Evolutionary conservation across 2,113 vertebrate genomes (phyloP).

Genomic region (Enhydra lutris): DNA sequence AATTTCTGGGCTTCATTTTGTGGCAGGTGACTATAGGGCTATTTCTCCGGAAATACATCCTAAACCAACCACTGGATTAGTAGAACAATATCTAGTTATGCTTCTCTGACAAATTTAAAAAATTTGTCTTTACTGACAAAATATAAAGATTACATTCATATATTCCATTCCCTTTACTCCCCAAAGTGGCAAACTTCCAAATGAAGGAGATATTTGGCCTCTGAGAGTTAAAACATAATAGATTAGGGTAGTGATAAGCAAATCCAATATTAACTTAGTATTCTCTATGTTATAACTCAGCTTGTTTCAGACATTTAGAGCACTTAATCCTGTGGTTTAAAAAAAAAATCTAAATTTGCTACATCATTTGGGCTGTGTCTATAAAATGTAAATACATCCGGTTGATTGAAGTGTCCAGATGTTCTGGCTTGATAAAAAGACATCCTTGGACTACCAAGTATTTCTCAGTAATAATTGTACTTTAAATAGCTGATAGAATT

Average conservation of each 20-base stretch:
- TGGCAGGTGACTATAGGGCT: neutral
- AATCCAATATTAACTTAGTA: neutral
- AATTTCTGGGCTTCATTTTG: neutral
- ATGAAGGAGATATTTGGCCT: neutral
- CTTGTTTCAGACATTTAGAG: slow-evolving; percentile 14
- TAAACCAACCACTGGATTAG: neutral
- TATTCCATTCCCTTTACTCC: neutral
- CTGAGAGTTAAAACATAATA: neutral
- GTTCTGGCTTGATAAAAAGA: slow-evolving; percentile 40
- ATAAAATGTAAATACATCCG: slow-evolving; percentile 36
- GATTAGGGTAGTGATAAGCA: neutral
- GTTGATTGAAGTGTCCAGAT: slow-evolving; percentile 58
- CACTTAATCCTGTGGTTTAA: neutral
- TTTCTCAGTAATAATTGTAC: slow-evolving; percentile 47
- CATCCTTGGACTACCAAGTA: slow-evolving; percentile 45
- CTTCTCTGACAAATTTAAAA: neutral
- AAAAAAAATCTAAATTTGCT: slow-evolving; percentile 18
- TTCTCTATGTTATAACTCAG: neutral
- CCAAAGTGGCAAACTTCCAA: neutral
- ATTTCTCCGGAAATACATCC: neutral
- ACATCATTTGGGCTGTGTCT: neutral
- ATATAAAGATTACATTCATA: neutral
- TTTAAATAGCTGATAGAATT: slow-evolving; percentile 62
- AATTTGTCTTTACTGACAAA: neutral
- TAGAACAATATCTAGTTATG: neutral